phyloP scores from a whole-genome alignment of 2,888 invertebrate genomes.

The Protodeltote pygarga region DNA sequence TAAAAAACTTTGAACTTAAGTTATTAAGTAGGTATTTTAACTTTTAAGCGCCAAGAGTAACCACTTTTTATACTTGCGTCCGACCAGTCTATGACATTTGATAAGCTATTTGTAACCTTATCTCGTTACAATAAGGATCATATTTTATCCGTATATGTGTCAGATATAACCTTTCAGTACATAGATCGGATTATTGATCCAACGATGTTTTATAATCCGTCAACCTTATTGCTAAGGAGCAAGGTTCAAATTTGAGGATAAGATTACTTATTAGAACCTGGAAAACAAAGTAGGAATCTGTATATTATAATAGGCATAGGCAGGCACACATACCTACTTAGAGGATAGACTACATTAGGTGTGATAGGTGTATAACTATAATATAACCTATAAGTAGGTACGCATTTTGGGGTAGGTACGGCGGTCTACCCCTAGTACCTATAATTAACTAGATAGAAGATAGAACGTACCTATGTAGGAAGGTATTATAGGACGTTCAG shows the following conservation, averaged over 20 bases:
- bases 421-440: no score
- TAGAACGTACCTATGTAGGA: no score
- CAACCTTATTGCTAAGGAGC: fast-evolving
- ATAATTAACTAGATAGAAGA: no score
- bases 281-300: constrained; percentile 10
- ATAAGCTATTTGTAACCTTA: constrained; percentile 5
- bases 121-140: neutral
- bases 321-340: neutral
- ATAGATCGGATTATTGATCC: constrained; percentile 24
- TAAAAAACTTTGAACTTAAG: constrained; percentile 1
- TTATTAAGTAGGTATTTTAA: no score
- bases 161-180: constrained; percentile 9
- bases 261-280: constrained; percentile 7
- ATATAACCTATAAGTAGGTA: no score
- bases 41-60: neutral
- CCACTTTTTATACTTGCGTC: neutral
- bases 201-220: neutral
- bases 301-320: constrained; percentile 3
- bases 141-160: constrained; percentile 2
- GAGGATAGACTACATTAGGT: no score
- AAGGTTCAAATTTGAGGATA: constrained; percentile 7
- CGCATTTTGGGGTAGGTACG: no score
- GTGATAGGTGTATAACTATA: no score
- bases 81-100: neutral
- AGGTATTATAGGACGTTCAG: no score